Conservation (phyloP, 2,113 vertebrate genomes). For the Solenodon paradoxus region DNA sequence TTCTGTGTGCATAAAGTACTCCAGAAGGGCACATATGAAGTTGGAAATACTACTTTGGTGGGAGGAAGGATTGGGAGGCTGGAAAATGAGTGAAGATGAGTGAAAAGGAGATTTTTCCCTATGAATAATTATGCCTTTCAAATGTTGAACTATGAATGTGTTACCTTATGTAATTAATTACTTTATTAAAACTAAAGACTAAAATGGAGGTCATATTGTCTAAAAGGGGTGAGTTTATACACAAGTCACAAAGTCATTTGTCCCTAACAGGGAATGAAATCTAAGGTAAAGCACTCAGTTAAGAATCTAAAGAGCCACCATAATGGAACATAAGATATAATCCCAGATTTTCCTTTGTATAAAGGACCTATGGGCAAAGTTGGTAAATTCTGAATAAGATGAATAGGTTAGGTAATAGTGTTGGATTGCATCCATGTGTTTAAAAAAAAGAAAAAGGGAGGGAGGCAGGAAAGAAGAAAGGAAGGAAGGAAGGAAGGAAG, state of each 20-base stretch:
- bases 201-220: background rate
- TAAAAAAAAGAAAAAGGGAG: no score
- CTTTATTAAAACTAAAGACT: background rate
- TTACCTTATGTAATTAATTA: background rate
- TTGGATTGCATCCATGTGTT: no score
- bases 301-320: background rate
- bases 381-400: background rate
- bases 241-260: background rate
- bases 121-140: background rate
- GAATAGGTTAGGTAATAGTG: background rate
- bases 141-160: background rate
- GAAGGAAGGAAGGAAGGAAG: no score
- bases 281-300: background rate
- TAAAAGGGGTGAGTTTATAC: background rate
- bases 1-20: background rate
- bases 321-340: background rate
- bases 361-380: background rate
- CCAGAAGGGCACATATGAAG: background rate
- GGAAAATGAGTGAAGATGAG: background rate
- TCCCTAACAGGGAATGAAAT: background rate
- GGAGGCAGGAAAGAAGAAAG: no score
- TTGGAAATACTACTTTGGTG: background rate
- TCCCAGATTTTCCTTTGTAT: background rate
- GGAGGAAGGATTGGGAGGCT: background rate
- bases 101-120: background rate